phyloP scores from a whole-genome alignment of 2,113 vertebrate genomes.

The Erinaceus europaeus region DNA sequence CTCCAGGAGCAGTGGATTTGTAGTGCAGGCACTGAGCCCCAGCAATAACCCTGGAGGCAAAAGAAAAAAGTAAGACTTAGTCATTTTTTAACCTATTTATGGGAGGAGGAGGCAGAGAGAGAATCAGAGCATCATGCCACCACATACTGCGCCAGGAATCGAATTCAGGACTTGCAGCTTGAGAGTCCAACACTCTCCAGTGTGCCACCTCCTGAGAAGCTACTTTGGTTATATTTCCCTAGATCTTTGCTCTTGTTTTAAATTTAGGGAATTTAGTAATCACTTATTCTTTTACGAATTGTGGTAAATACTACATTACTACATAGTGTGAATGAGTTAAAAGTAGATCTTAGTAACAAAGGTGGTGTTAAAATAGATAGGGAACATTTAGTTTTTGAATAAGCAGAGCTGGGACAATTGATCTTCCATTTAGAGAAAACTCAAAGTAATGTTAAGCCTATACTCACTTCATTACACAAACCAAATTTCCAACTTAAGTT shows the following conservation, averaged over 20 bases:
- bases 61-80: no score
- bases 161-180: no score
- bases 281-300: background rate
- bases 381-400: background rate
- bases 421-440: background rate
- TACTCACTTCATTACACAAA: background rate
- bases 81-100: no score
- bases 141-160: no score
- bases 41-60: no score
- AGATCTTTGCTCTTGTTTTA: background rate
- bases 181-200: no score
- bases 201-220: no score
- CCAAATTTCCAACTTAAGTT: background rate
- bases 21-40: no score
- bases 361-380: background rate
- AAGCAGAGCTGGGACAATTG: background rate
- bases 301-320: background rate
- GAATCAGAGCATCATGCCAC: no score
- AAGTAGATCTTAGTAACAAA: background rate
- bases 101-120: no score
- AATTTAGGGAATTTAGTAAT: slow-evolving; percentile 13
- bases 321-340: background rate
- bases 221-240: background rate
- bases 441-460: background rate
- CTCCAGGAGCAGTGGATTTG: no score